These are phyloP conservation scores for Hozukius guyotensis DNA, from an alignment of 2,797 vertebrate genomes.

Conservation along the genomic window DNA sequence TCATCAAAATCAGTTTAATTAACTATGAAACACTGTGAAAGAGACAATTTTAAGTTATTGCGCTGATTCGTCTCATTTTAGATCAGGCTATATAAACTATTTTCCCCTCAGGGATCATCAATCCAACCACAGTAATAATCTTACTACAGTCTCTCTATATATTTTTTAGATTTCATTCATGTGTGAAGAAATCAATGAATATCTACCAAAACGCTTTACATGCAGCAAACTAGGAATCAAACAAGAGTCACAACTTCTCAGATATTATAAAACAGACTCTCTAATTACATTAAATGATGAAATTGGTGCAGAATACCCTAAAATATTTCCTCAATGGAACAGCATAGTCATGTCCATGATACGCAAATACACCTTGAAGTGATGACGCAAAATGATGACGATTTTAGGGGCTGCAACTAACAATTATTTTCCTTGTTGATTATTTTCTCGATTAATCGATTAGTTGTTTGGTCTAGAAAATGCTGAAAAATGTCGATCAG, in stretches of 20 bases:
- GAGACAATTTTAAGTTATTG: background rate
- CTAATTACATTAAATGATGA: background rate
- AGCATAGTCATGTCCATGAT: background rate
- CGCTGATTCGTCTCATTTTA: background rate
- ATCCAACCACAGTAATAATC: background rate
- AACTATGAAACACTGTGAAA: background rate
- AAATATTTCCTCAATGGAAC: background rate
- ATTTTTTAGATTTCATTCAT: background rate
- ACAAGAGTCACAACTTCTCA: background rate
- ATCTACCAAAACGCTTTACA: background rate
- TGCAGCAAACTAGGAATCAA: background rate
- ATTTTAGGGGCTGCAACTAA: too few species aligned
- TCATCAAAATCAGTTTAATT: background rate
- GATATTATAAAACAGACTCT: background rate
- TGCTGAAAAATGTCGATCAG: too few species aligned
- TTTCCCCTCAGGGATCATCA: background rate
- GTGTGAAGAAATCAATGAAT: background rate
- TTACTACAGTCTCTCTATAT: background rate
- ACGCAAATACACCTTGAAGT: background rate
- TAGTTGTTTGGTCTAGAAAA: too few species aligned
- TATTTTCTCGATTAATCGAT: too few species aligned
- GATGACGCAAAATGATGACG: background rate
- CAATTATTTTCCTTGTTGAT: too few species aligned
- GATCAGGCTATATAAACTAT: background rate
- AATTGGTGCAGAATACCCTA: accelerated